phyloP scores from a whole-genome alignment of 2,797 vertebrate species.

The Erethizon dorsatum region DNA sequence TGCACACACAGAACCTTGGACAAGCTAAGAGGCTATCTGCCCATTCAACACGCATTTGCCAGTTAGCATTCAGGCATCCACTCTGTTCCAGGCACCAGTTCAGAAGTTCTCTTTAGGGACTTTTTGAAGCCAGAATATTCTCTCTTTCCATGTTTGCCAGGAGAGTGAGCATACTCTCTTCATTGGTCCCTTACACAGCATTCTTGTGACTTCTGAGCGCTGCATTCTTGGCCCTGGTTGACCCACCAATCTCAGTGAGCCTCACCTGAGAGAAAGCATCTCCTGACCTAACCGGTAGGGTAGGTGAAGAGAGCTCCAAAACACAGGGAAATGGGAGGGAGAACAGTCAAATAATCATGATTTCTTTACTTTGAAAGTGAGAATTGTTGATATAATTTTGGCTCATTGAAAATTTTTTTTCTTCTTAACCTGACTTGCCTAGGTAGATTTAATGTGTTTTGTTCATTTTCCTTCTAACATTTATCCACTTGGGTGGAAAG shows the following conservation, averaged over 20 bases:
- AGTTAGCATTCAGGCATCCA: neutral
- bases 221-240: neutral
- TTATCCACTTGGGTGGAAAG: constrained; percentile 78
- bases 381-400: constrained; percentile 79
- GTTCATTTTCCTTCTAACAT: constrained; percentile 79
- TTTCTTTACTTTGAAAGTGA: constrained; percentile 74
- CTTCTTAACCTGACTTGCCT: constrained; percentile 80
- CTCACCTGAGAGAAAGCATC: neutral
- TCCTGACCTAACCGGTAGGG: neutral
- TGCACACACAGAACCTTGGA: neutral
- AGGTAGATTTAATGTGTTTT: constrained; percentile 83
- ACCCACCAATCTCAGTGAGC: neutral
- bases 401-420: constrained; percentile 78
- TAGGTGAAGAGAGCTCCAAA: neutral
- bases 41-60: neutral
- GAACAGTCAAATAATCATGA: constrained; percentile 67
- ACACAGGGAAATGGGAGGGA: neutral
- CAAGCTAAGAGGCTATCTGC: neutral
- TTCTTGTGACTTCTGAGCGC: neutral
- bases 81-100: neutral
- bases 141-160: neutral
- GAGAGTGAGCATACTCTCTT: neutral
- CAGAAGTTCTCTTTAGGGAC: neutral
- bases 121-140: neutral
- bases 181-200: neutral